phyloP scores from a whole-genome alignment of 2,888 invertebrate species.

The Dolichopus griseipennis region DNA sequence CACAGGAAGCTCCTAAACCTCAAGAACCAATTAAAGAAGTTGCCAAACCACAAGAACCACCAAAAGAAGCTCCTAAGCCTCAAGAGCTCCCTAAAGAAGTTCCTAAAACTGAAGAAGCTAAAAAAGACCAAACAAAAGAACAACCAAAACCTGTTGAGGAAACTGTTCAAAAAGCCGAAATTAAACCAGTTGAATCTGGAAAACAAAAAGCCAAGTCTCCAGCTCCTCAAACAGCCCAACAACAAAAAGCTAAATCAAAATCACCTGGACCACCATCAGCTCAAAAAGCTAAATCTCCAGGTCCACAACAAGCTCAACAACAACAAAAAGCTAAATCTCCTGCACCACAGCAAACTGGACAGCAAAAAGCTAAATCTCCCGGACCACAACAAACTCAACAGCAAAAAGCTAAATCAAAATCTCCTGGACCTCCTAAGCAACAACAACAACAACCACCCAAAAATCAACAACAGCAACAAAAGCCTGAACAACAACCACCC shows the following conservation, averaged over 20 bases:
- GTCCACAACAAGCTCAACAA: not conserved
- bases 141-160: not conserved
- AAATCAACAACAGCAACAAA: not conserved
- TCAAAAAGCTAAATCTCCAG: conserved; percentile 2
- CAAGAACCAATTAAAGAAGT: conserved; percentile 8
- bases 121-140: not conserved
- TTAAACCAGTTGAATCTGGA: not conserved
- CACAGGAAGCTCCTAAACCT: conserved; percentile 42
- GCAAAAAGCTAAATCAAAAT: conserved; percentile 13
- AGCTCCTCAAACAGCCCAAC: not conserved
- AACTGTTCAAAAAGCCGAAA: not conserved
- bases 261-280: not conserved
- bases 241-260: not conserved
- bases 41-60: conserved; percentile 75
- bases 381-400: conserved; percentile 15
- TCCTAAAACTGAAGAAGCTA: not conserved
- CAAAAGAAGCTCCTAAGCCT: conserved; percentile 64
- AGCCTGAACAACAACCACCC: not conserved
- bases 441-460: conserved; percentile 8
- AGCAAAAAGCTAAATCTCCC: not conserved
- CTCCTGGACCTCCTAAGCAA: conserved; percentile 12
- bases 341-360: conserved; percentile 13
- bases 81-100: conserved; percentile 9
- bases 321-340: not conserved
- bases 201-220: not conserved